phyloP scores from a whole-genome alignment of 2,113 vertebrate species.

The Callipepla squamata region DNA sequence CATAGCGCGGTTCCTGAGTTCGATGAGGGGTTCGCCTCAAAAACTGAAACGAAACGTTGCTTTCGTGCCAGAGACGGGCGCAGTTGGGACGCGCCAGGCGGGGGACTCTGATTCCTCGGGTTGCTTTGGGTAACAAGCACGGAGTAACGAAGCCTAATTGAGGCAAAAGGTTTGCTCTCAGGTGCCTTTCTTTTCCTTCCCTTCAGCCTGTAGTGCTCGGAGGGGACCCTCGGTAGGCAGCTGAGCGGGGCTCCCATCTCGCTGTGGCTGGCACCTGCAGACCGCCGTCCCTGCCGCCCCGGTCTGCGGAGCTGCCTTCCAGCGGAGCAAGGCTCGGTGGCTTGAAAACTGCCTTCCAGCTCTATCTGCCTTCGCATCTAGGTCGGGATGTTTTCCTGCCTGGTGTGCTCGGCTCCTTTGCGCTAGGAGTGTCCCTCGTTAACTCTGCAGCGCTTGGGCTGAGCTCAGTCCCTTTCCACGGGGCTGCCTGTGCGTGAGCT shows the following conservation, averaged over 20 bases:
- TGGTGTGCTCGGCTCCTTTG: conserved; percentile 30
- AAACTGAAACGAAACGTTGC: conserved; percentile 16
- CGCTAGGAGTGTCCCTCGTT: conserved; percentile 34
- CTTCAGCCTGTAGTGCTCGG: neutral
- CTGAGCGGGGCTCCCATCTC: no score
- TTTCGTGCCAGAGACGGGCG: conserved; percentile 27
- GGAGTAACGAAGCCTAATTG: neutral
- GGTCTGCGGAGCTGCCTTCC: neutral
- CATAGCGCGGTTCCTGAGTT: neutral
- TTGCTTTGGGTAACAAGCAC: neutral
- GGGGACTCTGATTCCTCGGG: neutral
- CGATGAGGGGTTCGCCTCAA: neutral
- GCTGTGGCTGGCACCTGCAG: neutral
- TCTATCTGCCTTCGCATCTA: conserved; percentile 22
- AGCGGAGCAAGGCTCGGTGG: neutral
- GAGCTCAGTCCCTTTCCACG: neutral
- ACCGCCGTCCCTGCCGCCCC: neutral
- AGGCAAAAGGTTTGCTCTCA: neutral
- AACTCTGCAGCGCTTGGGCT: neutral
- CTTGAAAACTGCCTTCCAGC: conserved; percentile 41
- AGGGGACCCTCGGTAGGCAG: neutral
- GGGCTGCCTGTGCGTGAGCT: neutral
- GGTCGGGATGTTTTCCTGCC: conserved; percentile 54
- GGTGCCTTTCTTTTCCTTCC: neutral
- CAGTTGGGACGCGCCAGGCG: neutral